These are phyloP conservation scores for Malurus alboscapulatus DNA, from an alignment of 2,113 vertebrate genomes.

Conservation along the genomic window DNA sequence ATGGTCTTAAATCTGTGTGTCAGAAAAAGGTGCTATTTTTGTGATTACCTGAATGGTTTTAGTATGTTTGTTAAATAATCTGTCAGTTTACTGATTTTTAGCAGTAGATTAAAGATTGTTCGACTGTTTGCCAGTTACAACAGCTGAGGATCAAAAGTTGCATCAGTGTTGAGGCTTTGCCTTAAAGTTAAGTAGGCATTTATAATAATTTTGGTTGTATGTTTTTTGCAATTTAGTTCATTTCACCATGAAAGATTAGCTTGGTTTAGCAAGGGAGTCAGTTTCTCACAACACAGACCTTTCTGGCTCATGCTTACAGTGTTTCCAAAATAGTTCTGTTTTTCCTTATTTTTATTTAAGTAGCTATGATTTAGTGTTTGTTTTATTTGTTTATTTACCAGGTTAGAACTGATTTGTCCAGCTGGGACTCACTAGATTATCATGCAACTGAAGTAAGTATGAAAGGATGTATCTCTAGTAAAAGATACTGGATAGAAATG, in stretches of 20 bases:
- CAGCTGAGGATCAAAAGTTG: not conserved
- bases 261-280: not conserved
- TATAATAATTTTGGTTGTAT: not conserved
- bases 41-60: not conserved
- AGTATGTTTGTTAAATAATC: not conserved
- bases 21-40: not conserved
- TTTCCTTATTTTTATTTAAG: not conserved
- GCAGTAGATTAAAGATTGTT: not conserved
- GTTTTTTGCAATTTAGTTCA: not conserved
- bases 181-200: not conserved
- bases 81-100: not conserved
- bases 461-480: not conserved
- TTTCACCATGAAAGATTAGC: not conserved
- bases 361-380: not conserved
- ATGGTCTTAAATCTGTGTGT: not conserved
- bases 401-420: not conserved
- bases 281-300: not conserved
- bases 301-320: not conserved
- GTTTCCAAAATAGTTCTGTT: not conserved
- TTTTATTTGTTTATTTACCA: not conserved
- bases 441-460: constrained; percentile 3
- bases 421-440: not conserved
- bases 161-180: not conserved
- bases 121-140: not conserved
- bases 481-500: not conserved